Evolutionary conservation across 2,888 invertebrate species (phyloP).

Genomic region (Odontocolon sp.): DNA sequence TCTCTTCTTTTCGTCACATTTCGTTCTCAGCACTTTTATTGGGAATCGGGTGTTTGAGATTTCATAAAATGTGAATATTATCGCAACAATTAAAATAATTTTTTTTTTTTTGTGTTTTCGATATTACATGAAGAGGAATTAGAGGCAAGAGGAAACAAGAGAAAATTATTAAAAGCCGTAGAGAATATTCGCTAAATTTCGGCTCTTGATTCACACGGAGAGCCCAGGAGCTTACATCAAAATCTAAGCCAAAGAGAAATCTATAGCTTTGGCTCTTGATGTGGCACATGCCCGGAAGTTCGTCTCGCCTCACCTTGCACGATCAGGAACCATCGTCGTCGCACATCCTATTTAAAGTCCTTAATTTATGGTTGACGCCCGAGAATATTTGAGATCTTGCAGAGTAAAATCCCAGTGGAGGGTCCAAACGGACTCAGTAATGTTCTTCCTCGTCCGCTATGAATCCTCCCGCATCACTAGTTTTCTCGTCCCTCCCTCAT

Average conservation of each 20-base stretch:
- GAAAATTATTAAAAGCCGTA: slow-evolving; percentile 11
- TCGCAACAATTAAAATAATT: too few species aligned
- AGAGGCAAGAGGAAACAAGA: background rate
- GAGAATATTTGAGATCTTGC: slow-evolving; percentile 27
- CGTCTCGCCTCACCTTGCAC: slow-evolving; percentile 12
- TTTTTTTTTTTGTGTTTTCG: too few species aligned
- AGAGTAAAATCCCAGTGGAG: slow-evolving; percentile 25
- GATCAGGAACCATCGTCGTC: slow-evolving; percentile 8
- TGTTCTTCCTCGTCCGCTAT: slow-evolving; percentile 20
- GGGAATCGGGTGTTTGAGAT: background rate
- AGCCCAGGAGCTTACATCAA: slow-evolving; percentile 5
- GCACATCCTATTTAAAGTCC: slow-evolving; percentile 38
- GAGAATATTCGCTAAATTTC: slow-evolving; percentile 28
- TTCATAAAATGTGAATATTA: background rate
- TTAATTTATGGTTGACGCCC: slow-evolving; percentile 34
- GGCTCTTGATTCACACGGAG: slow-evolving; percentile 12
- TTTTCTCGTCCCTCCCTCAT: slow-evolving; percentile 15
- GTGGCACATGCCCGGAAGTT: slow-evolving; percentile 21
- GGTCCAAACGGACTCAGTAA: slow-evolving; percentile 40
- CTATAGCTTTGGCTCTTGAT: slow-evolving; percentile 24
- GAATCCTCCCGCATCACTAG: slow-evolving; percentile 9
- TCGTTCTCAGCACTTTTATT: background rate
- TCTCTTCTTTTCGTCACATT: background rate
- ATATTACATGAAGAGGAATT: background rate
- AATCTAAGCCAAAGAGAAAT: slow-evolving; percentile 32